These are phyloP conservation scores for Bucco capensis DNA, from an alignment of 2,113 vertebrate genomes.

Conservation along the genomic window DNA sequence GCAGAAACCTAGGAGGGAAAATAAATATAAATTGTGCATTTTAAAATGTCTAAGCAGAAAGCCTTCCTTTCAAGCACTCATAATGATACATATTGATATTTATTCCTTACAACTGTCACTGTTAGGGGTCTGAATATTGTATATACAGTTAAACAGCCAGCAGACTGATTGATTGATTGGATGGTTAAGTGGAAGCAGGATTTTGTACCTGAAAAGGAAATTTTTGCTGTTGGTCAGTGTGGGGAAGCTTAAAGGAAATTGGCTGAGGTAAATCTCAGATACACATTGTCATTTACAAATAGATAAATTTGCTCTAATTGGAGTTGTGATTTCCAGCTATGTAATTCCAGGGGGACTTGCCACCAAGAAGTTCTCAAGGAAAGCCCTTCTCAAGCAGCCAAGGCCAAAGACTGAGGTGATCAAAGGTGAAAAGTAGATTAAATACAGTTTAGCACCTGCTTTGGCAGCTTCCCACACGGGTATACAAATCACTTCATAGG, in stretches of 20 bases:
- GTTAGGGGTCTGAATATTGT: background rate
- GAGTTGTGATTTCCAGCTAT: background rate
- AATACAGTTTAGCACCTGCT: background rate
- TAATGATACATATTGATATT: background rate
- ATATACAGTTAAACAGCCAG: background rate
- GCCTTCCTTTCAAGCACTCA: background rate
- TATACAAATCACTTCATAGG: background rate
- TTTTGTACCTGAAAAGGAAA: background rate
- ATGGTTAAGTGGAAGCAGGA: background rate
- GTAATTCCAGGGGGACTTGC: background rate
- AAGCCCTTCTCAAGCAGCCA: background rate
- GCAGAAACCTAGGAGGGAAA: background rate
- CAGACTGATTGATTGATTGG: background rate
- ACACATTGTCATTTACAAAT: background rate
- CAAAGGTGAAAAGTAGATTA: slow-evolving; percentile 11
- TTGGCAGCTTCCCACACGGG: background rate
- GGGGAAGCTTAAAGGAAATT: slow-evolving; percentile 4
- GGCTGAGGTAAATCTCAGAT: background rate
- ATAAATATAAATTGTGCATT: background rate
- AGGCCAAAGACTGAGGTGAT: background rate
- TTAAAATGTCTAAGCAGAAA: background rate
- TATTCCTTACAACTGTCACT: background rate
- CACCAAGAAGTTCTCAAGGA: background rate
- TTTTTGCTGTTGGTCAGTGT: background rate
- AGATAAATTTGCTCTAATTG: slow-evolving; percentile 6